Percentiles rank a stretch among this genome's conserved stretches.
Conservation (phyloP, 2,888 invertebrate species). For the Nomada ruficornis region DNA sequence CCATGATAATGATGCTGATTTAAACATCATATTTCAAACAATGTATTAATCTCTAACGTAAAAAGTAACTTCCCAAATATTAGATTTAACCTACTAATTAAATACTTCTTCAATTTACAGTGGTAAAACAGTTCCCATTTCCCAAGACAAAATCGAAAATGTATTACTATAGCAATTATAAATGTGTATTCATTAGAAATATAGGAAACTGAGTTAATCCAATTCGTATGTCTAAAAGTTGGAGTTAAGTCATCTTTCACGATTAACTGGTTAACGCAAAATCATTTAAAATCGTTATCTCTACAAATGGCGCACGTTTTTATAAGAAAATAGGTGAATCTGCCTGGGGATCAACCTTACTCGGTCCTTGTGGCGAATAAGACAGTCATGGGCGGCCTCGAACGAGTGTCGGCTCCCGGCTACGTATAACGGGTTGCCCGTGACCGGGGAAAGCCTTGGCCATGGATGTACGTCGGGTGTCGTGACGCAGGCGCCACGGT, state of each 20-base stretch:
- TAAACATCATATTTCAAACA: background rate
- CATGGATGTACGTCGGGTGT: slow-evolving; percentile 78
- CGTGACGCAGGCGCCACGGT: slow-evolving; percentile 78
- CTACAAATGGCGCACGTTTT: slow-evolving; percentile 22
- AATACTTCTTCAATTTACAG: no score
- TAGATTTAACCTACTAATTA: no score
- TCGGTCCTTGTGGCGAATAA: slow-evolving; percentile 48
- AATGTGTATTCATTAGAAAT: no score
- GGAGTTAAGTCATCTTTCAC: no score
- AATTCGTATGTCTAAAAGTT: no score
- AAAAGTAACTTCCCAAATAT: background rate
- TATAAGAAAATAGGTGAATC: slow-evolving; percentile 39
- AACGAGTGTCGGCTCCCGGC: slow-evolving; percentile 54
- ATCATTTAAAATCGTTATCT: background rate
- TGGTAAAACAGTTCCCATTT: no score
- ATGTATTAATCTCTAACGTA: background rate
- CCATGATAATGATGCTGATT: background rate
- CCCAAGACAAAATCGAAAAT: no score
- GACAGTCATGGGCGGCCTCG: slow-evolving; percentile 65
- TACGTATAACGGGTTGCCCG: slow-evolving; percentile 79
- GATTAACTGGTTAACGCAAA: background rate
- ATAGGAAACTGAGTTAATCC: no score
- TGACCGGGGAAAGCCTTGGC: slow-evolving; percentile 83
- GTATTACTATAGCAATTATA: no score
- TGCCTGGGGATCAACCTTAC: slow-evolving; percentile 47